Conservation (phyloP, 2,888 invertebrate species). For the Diaphora mendica region DNA sequence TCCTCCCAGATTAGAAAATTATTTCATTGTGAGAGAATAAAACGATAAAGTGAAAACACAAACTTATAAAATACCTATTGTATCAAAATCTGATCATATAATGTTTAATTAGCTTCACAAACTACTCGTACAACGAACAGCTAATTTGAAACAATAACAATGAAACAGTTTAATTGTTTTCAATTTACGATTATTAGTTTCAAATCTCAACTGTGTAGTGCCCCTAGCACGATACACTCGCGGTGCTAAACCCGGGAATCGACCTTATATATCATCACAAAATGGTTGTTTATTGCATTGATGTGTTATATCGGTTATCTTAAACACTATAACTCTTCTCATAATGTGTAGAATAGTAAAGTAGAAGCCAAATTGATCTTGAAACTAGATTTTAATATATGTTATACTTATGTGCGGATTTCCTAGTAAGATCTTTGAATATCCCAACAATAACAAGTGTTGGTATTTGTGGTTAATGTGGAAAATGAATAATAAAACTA, state of each 20-base stretch:
- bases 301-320: conserved; percentile 12
- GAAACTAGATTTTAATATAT: neutral
- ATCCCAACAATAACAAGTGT: neutral
- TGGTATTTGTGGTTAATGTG: neutral
- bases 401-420: neutral
- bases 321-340: conserved; percentile 8
- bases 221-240: conserved; percentile 15
- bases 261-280: conserved; percentile 42
- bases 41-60: too few relatives aligned
- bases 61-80: too few relatives aligned
- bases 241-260: conserved; percentile 15
- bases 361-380: neutral
- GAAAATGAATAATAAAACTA: neutral
- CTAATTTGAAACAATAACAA: neutral
- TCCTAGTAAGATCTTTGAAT: neutral
- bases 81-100: neutral
- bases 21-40: too few relatives aligned
- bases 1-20: too few relatives aligned
- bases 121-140: too few relatives aligned
- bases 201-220: neutral
- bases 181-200: neutral
- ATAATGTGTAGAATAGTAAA: conserved; percentile 8
- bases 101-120: neutral
- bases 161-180: neutral
- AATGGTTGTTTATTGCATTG: conserved; percentile 31